phyloP scores from a whole-genome alignment of 2,888 invertebrate species.

The Coelinius sp. region DNA sequence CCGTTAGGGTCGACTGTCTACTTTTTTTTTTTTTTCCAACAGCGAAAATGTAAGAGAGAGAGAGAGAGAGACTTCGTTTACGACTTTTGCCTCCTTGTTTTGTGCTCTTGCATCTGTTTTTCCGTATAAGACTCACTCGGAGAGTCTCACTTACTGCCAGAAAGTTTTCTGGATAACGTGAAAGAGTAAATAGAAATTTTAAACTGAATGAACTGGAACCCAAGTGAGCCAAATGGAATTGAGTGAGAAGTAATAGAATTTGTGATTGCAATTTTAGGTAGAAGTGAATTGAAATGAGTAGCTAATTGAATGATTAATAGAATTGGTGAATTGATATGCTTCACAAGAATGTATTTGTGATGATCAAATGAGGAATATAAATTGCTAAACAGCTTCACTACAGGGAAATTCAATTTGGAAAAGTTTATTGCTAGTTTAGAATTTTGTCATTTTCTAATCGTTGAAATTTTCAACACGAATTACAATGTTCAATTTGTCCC shows the following conservation, averaged over 20 bases:
- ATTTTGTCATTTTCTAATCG: neutral
- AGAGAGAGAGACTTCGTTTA: slow-evolving; percentile 33
- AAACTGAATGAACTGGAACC: slow-evolving; percentile 41
- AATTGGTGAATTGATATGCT: neutral
- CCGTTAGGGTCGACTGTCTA: slow-evolving; percentile 32
- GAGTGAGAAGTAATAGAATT: neutral
- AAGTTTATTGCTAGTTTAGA: too few relatives aligned
- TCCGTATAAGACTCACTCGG: slow-evolving; percentile 12
- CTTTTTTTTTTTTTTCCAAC: neutral
- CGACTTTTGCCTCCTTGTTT: slow-evolving; percentile 34
- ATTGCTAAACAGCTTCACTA: too few relatives aligned
- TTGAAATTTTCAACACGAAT: neutral
- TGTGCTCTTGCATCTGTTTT: slow-evolving; percentile 22
- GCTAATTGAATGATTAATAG: neutral
- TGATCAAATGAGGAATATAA: neutral
- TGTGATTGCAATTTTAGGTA: neutral
- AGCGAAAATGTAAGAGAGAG: slow-evolving; percentile 22
- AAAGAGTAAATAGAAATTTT: slow-evolving; percentile 53
- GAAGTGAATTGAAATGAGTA: neutral
- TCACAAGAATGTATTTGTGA: neutral
- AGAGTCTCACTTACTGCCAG: neutral
- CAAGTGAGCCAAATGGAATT: neutral
- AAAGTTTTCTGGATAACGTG: slow-evolving; percentile 3
- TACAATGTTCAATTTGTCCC: neutral
- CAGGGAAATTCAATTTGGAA: too few relatives aligned